Evolutionary conservation across 1,140 invertebrate genomes (phyloP), one percentile per base, ranked within the genome.

Genomic region (Hirudo medicinalis): DNA sequence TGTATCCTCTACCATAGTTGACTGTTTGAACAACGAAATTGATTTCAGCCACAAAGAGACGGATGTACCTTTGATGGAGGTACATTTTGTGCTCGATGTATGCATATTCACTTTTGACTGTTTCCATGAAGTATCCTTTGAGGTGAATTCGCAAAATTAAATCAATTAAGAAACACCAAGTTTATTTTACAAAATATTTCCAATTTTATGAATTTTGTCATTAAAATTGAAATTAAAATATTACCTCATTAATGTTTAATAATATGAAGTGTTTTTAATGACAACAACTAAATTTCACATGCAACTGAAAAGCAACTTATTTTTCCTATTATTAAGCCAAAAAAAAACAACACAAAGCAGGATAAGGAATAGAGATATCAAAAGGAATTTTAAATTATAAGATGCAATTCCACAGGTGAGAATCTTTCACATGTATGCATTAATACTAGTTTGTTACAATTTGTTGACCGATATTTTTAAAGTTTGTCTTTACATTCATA

Each of bases 61-160:
- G 70, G 63, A 74, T 71, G 57, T 67, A 74, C 19, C 71, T 72
- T 69, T 74, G 70, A 60, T 74, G 73, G 17, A 74, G 43, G 54
- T 74, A 74, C 22, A 74, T 49, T 13, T 70, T 57, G 25, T 74
- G 73, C 53, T 71, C 70, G 17, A 74, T 74, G 67, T 74, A 60
- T 0, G 73, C 73, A 55, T 53, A 71, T 22, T 74, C 73, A 40
- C 70, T 63, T 27, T 74, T 70, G 0, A 74, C 72, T 20, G 73
- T 72, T 53, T 74, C 73, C 70, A 71, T 71, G 43, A 67, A 74
- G n/a, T 67, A 66, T 36, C 73, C 73, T 74, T 40, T 32, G 19
- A 63, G 29, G 20, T 25, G 29, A 63, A 63, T 11, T 49, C 1
- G 15, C 11, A 5, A 63, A n/a, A 22, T 60, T 27, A 60, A n/a